Percentiles rank a stretch among this genome's conserved stretches.
Conservation (phyloP, 2,113 vertebrate species). For the Spermophilus dauricus region DNA sequence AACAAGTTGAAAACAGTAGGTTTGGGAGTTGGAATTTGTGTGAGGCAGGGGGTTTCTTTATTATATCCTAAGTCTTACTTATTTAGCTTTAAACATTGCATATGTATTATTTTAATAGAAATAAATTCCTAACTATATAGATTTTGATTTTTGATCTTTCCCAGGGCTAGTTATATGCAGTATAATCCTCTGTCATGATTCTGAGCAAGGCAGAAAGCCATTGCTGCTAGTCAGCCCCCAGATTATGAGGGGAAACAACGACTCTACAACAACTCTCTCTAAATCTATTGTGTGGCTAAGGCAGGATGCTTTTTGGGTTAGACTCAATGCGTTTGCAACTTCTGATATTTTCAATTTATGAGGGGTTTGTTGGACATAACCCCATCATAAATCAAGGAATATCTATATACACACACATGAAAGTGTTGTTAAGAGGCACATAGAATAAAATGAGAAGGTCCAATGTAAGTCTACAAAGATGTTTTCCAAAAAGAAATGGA, state of each 20-base stretch:
- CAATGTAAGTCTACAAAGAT: background rate
- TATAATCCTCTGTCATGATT: no score
- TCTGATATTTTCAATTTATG: background rate
- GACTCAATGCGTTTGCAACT: background rate
- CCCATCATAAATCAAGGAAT: background rate
- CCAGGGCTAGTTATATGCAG: no score
- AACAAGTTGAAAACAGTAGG: background rate
- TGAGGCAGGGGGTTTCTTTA: background rate
- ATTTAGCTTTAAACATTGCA: background rate
- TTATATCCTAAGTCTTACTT: background rate
- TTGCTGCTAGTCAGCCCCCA: background rate
- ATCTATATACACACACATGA: background rate
- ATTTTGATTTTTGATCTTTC: background rate
- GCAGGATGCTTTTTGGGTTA: background rate
- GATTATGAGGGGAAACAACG: background rate
- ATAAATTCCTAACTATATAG: background rate
- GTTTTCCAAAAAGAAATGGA: background rate
- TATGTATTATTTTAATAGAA: constrained; percentile 5
- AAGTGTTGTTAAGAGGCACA: background rate
- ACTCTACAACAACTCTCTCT: no score
- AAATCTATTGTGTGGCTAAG: no score
- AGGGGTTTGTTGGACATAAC: background rate
- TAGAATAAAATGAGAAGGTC: background rate
- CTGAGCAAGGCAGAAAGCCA: no score
- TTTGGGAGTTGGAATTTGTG: background rate